Conservation (phyloP, 2,888 invertebrate genomes). For the Helicoverpa assulta region DNA sequence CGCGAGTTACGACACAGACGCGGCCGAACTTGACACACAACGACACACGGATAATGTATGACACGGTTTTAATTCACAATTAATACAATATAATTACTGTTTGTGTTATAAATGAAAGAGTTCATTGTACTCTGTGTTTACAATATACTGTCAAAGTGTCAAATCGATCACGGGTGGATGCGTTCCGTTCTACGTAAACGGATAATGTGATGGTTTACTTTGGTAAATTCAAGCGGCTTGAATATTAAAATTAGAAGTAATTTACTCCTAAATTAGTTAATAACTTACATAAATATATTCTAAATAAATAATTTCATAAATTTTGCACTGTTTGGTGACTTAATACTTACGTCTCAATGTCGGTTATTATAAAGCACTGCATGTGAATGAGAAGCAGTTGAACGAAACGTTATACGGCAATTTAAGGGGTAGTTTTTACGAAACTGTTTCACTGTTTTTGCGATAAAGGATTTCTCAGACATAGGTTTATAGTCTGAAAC, state of each 20-base stretch:
- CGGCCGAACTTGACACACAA: constrained; percentile 2
- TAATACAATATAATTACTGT: constrained; percentile 69
- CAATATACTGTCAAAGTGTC: constrained; percentile 68
- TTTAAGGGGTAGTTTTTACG: neutral
- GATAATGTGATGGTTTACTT: neutral
- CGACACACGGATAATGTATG: constrained; percentile 53
- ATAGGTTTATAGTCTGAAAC: too few relatives aligned
- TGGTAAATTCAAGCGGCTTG: neutral
- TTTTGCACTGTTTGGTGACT: neutral
- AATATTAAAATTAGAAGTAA: neutral
- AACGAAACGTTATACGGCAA: neutral
- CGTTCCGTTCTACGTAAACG: constrained; percentile 41
- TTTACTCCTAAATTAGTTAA: too few relatives aligned
- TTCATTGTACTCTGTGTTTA: constrained; percentile 86
- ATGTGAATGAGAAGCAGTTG: neutral
- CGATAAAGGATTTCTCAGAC: too few relatives aligned
- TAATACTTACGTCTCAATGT: too few relatives aligned
- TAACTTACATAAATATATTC: too few relatives aligned
- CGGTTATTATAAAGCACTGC: too few relatives aligned
- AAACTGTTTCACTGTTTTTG: too few relatives aligned
- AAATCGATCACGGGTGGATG: constrained; percentile 59
- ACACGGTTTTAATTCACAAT: constrained; percentile 75
- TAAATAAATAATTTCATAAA: neutral
- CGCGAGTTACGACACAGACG: constrained; percentile 42
- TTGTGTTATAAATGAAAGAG: constrained; percentile 68